phyloP scores from a whole-genome alignment of 2,888 invertebrate species.

The Lithophane leautieri region DNA sequence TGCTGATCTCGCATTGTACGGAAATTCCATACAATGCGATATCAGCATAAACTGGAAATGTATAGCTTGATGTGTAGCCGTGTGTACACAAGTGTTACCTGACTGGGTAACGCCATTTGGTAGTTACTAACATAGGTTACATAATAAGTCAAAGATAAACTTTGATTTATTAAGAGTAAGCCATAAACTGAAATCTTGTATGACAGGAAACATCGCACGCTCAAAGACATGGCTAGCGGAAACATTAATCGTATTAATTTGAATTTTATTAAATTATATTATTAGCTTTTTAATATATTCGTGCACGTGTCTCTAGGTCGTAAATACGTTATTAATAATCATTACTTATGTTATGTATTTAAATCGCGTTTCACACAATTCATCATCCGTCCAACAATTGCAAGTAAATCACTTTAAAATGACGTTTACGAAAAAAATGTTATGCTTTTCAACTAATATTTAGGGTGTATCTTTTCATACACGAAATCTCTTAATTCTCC shows the following conservation, averaged over 20 bases:
- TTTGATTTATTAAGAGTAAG: conserved; percentile 26
- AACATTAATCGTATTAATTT: conserved; percentile 40
- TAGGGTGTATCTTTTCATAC: too few species aligned
- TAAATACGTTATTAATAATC: conserved; percentile 32
- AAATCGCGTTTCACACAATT: background rate
- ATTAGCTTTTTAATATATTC: conserved; percentile 38
- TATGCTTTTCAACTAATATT: background rate
- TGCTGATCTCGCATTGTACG: too few species aligned
- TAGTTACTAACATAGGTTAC: conserved; percentile 6
- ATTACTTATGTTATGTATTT: conserved; percentile 19
- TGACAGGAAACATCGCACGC: conserved; percentile 32
- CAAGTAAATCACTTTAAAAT: background rate
- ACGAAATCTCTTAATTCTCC: too few species aligned
- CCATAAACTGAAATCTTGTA: conserved; percentile 9
- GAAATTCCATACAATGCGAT: too few species aligned
- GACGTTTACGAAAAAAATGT: background rate
- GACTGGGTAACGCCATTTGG: too few species aligned
- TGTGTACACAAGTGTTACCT: background rate
- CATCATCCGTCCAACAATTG: background rate
- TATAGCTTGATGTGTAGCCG: too few species aligned
- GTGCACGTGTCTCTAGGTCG: conserved; percentile 8
- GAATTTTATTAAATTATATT: conserved; percentile 32
- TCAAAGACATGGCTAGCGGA: conserved; percentile 33
- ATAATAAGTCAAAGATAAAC: conserved; percentile 24
- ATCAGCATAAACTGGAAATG: too few species aligned